phyloP scores from a whole-genome alignment of 2,888 invertebrate species.

The Lasioglossum oenotherae region DNA sequence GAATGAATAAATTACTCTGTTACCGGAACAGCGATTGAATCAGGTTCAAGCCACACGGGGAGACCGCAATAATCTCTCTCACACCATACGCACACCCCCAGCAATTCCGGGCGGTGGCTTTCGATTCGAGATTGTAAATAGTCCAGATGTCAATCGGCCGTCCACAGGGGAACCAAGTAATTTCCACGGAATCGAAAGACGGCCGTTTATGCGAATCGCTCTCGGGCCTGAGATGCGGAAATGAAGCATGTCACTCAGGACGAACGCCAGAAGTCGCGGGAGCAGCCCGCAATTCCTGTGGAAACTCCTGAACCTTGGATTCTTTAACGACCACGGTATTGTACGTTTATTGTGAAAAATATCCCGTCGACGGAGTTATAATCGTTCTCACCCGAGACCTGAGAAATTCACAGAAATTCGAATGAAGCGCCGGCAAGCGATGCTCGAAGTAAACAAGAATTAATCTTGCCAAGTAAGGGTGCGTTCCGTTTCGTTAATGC shows the following conservation, averaged over 20 bases:
- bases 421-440: background rate
- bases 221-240: constrained; percentile 58
- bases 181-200: constrained; percentile 63
- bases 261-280: constrained; percentile 28
- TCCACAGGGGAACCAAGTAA: constrained; percentile 63
- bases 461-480: background rate
- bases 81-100: constrained; percentile 48
- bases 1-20: background rate
- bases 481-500: too few species aligned
- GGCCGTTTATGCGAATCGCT: constrained; percentile 57
- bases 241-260: constrained; percentile 71
- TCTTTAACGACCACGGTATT: constrained; percentile 27
- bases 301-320: constrained; percentile 6
- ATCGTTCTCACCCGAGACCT: background rate
- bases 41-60: constrained; percentile 4
- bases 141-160: constrained; percentile 51
- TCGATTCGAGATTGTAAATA: constrained; percentile 67
- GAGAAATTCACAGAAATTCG: background rate
- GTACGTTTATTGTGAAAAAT: background rate
- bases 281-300: constrained; percentile 31
- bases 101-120: constrained; percentile 53
- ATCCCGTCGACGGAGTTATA: background rate
- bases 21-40: background rate
- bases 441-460: background rate
- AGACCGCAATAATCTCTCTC: constrained; percentile 41